These are phyloP conservation scores for Xylota segnis DNA, from an alignment of 2,888 invertebrate genomes.

Conservation along the genomic window DNA sequence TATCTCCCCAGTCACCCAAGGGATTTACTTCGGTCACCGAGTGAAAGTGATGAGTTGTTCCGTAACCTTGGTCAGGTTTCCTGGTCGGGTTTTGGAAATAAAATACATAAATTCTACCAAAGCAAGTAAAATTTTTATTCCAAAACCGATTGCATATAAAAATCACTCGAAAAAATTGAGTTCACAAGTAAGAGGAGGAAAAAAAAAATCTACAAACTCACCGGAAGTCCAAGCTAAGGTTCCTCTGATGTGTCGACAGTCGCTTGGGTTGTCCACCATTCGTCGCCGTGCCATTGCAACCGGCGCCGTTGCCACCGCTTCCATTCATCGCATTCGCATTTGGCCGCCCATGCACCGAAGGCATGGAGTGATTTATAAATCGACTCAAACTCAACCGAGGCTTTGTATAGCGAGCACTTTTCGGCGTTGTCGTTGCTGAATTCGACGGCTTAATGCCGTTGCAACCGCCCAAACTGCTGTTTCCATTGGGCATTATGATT, in stretches of 20 bases:
- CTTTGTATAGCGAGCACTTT: conserved; percentile 83
- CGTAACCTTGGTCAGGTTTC: too few relatives aligned
- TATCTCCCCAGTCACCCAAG: too few relatives aligned
- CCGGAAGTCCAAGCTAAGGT: conserved; percentile 96
- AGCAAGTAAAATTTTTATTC: too few relatives aligned
- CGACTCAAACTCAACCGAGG: conserved; percentile 84
- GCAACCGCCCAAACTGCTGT: conserved; percentile 78
- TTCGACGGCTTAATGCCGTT: conserved; percentile 78
- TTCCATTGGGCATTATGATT: conserved; percentile 80
- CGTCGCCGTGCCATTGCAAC: conserved; percentile 78
- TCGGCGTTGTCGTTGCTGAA: conserved; percentile 83
- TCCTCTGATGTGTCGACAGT: conserved; percentile 90
- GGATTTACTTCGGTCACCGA: too few relatives aligned
- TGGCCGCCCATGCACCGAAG: conserved; percentile 84
- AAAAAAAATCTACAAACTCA: conserved; percentile 83
- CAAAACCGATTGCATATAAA: too few relatives aligned
- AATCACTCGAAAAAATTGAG: too few relatives aligned
- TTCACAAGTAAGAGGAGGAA: background rate
- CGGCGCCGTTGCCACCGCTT: conserved; percentile 55
- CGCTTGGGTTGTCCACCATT: conserved; percentile 80
- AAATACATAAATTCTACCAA: too few relatives aligned
- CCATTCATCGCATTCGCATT: conserved; percentile 80
- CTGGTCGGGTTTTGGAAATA: too few relatives aligned
- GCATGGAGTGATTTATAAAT: conserved; percentile 84
- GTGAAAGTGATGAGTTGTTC: too few relatives aligned